phyloP scores from a whole-genome alignment of 2,113 vertebrate species.

The Siniperca chuatsi region DNA sequence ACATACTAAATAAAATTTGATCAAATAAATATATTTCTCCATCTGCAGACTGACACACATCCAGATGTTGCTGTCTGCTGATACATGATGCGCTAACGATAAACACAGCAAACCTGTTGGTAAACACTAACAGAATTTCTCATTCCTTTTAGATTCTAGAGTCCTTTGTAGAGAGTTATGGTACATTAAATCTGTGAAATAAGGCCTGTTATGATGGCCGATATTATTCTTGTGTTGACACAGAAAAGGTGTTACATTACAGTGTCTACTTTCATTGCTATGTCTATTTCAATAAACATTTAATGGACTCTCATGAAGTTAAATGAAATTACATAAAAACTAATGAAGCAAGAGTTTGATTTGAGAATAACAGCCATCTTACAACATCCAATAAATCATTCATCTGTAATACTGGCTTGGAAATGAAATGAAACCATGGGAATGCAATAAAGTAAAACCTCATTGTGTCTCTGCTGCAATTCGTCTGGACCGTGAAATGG shows the following conservation, averaged over 20 bases:
- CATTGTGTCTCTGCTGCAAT: conserved; percentile 8
- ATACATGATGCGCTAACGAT: background rate
- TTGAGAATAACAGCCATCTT: conserved; percentile 37
- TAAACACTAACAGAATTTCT: background rate
- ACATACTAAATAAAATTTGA: background rate
- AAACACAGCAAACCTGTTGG: conserved; percentile 9
- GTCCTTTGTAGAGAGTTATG: background rate
- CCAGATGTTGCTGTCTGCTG: conserved; percentile 13
- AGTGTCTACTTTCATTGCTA: background rate
- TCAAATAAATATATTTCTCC: background rate
- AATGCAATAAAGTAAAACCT: conserved; percentile 32
- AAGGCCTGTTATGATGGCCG: background rate
- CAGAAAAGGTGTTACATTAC: conserved; percentile 16
- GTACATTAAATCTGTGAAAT: conserved; percentile 20
- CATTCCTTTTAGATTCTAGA: background rate
- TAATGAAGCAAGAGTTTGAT: conserved; percentile 37
- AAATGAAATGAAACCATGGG: conserved; percentile 50
- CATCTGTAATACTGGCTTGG: conserved; percentile 37
- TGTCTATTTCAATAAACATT: conserved; percentile 35
- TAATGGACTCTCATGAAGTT: conserved; percentile 22
- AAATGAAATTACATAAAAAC: conserved; percentile 45
- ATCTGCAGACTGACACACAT: conserved; percentile 21
- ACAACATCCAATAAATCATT: conserved; percentile 59
- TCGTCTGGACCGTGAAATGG: conserved; percentile 40
- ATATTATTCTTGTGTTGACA: conserved; percentile 13